Conservation (phyloP, 2,888 invertebrate genomes). For the Erpobdella octoculata region DNA sequence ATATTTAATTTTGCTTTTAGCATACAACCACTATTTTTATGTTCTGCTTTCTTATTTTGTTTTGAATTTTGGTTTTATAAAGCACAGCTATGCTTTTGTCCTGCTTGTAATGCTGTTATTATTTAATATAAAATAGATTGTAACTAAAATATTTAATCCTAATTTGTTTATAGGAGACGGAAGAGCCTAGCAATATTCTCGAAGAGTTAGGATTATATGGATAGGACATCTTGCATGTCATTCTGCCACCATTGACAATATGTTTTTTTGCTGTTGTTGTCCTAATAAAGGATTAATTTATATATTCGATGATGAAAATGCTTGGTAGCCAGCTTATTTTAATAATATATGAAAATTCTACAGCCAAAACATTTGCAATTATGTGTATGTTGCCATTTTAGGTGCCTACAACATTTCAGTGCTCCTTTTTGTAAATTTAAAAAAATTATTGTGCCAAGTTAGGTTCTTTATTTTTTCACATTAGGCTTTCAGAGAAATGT, state of each 20-base stretch:
- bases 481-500: neutral
- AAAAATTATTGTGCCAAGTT: neutral
- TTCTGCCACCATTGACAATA: too few relatives aligned
- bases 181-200: constrained; percentile 32
- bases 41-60: too few relatives aligned
- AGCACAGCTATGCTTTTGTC: too few relatives aligned
- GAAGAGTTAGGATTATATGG: constrained; percentile 32
- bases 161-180: constrained; percentile 26
- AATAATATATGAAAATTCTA: neutral
- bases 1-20: too few relatives aligned
- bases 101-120: too few relatives aligned
- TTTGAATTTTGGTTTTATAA: too few relatives aligned
- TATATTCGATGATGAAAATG: too few relatives aligned
- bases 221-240: too few relatives aligned
- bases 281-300: too few relatives aligned
- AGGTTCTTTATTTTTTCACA: neutral
- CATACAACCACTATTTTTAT: neutral
- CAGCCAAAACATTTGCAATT: neutral
- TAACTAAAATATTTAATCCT: neutral
- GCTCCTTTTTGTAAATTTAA: neutral
- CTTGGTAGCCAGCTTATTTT: neutral
- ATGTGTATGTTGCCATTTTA: neutral
- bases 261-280: too few relatives aligned
- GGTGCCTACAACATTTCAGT: neutral
- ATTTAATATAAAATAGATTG: neutral